Evolutionary conservation across 2,888 invertebrate genomes (phyloP).

Genomic region (Aporophyla lueneburgensis): DNA sequence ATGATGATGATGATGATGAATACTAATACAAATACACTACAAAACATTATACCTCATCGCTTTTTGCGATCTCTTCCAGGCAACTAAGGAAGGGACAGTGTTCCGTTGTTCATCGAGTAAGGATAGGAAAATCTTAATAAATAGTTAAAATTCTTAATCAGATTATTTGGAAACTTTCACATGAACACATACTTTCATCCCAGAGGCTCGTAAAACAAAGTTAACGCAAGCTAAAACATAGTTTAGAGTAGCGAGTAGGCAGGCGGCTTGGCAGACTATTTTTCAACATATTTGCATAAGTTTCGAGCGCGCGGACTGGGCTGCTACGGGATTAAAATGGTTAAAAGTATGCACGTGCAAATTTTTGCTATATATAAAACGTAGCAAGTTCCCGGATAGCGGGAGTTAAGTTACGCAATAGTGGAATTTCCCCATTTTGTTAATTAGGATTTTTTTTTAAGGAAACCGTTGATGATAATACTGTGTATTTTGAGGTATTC

Average conservation of each 20-base stretch:
- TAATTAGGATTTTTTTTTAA: background rate
- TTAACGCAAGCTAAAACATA: constrained; percentile 41
- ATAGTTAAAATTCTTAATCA: background rate
- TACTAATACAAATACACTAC: too few species aligned
- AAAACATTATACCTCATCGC: too few species aligned
- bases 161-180: background rate
- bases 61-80: too few species aligned
- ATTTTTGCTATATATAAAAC: constrained; percentile 35
- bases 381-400: background rate
- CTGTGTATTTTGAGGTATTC: background rate
- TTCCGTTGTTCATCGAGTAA: background rate
- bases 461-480: background rate
- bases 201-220: constrained; percentile 28
- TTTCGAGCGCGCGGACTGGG: constrained; percentile 27
- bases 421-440: constrained; percentile 23
- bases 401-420: background rate
- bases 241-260: constrained; percentile 19
- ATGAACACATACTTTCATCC: constrained; percentile 11
- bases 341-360: constrained; percentile 40
- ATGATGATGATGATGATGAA: too few species aligned
- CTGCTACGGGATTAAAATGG: constrained; percentile 39
- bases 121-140: background rate
- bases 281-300: constrained; percentile 51
- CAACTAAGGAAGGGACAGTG: too few species aligned
- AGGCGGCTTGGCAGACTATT: constrained; percentile 58